Evolutionary conservation across 2,113 vertebrate genomes (phyloP).

Genomic region (Kobus ellipsiprymnus): DNA sequence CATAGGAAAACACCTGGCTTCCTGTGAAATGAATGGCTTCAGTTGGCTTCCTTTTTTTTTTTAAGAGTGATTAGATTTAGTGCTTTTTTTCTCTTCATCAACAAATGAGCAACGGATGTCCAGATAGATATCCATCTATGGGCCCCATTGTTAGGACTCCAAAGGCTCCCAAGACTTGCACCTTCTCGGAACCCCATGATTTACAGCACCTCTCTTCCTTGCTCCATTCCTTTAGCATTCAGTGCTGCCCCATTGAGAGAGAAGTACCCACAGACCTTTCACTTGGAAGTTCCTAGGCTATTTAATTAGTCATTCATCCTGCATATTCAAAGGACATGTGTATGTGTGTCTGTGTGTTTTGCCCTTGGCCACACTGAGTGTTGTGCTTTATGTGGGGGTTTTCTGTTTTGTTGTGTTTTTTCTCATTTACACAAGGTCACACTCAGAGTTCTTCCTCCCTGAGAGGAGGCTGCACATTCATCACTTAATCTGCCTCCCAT

Average conservation of each 20-base stretch:
- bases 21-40: not conserved
- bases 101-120: not conserved
- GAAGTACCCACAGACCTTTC: not conserved
- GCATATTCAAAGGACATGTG: not conserved
- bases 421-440: conserved; percentile 38
- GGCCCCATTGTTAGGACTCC: not conserved
- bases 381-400: not conserved
- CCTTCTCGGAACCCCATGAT: not conserved
- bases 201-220: not conserved
- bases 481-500: conserved; percentile 43
- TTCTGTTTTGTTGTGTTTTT: not conserved
- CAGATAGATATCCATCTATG: not conserved
- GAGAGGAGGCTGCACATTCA: not conserved
- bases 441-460: conserved; percentile 44
- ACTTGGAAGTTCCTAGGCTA: not conserved
- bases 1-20: conserved; percentile 43
- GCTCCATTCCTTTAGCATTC: not conserved
- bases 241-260: not conserved
- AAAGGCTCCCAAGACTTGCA: not conserved
- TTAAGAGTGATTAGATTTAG: not conserved
- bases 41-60: not conserved
- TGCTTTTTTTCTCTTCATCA: not conserved
- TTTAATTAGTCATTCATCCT: conserved; percentile 16
- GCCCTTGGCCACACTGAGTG: not conserved
- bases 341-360: not conserved